A percentile compares a stretch with the other conserved stretches of the same genome.
Conservation (phyloP, 2,797 vertebrate genomes). For the Arrhamphus sclerolepis region DNA sequence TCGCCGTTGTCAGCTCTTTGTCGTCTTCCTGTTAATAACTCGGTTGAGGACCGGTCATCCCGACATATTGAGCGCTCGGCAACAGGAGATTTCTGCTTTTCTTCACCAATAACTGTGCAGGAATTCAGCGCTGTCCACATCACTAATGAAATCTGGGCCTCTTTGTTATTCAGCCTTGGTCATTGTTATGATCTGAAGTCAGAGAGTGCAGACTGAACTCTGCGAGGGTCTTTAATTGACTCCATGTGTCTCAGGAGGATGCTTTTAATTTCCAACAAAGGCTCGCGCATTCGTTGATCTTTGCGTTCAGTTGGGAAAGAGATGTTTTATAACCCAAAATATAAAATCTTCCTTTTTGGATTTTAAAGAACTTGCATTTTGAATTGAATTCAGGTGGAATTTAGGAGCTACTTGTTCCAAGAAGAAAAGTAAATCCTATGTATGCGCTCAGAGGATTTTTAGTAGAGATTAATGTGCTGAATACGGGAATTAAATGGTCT, state of each 20-base stretch:
- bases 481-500: too few relatives aligned
- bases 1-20: conserved; percentile 47
- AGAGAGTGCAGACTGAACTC: conserved; percentile 7
- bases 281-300: not conserved
- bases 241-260: not conserved
- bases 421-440: not conserved
- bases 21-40: conserved; percentile 59
- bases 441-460: not conserved
- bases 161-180: conserved; percentile 30
- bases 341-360: not conserved
- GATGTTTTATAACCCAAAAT: not conserved
- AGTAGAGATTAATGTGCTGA: not conserved
- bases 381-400: not conserved
- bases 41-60: conserved; percentile 51
- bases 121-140: conserved; percentile 32
- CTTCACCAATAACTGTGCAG: conserved; percentile 42
- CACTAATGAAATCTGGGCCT: conserved; percentile 58
- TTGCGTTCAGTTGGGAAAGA: not conserved
- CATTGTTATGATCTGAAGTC: conserved; percentile 17
- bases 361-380: not conserved
- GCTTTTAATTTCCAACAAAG: conserved; percentile 5
- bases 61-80: conserved; percentile 62
- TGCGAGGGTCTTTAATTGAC: not conserved
- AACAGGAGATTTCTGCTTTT: conserved; percentile 12
- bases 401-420: not conserved